phyloP scores from a whole-genome alignment of 2,888 invertebrate genomes.

The Trachelus iudaicus region DNA sequence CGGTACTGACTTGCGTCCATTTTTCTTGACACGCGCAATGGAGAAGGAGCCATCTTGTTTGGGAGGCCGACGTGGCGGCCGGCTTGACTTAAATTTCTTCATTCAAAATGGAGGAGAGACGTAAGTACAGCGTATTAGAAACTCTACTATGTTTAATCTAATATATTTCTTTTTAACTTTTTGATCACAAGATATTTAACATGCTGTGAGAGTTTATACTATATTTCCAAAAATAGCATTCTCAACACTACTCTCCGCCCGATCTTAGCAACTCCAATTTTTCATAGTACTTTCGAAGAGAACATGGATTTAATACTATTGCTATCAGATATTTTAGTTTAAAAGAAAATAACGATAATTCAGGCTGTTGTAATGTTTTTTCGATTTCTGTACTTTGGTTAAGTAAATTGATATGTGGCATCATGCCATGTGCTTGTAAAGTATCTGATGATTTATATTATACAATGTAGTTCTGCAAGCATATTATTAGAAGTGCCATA shows the following conservation, averaged over 20 bases:
- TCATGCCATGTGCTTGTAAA: background rate
- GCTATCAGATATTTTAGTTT: background rate
- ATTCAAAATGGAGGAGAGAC: slow-evolving; percentile 38
- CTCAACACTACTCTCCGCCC: background rate
- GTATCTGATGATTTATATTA: background rate
- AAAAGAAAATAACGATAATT: background rate
- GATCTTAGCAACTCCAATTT: background rate
- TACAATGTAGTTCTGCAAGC: background rate
- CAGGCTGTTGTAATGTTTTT: background rate
- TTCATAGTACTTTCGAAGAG: background rate
- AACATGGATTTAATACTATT: background rate
- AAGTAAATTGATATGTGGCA: background rate
- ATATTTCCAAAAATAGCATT: background rate
- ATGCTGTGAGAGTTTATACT: background rate
- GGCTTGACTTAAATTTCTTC: slow-evolving; percentile 38
- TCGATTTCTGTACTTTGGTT: background rate
- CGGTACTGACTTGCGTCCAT: slow-evolving; percentile 45
- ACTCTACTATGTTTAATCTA: background rate
- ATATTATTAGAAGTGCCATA: background rate
- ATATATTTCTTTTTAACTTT: background rate
- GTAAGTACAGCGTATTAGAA: slow-evolving; percentile 40
- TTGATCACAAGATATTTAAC: background rate
- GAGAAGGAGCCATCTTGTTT: slow-evolving; percentile 59
- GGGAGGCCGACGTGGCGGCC: slow-evolving; percentile 56
- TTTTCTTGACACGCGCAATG: slow-evolving; percentile 61